phyloP scores from a whole-genome alignment of 2,888 invertebrate species.

The Nymphalis polychloros region DNA sequence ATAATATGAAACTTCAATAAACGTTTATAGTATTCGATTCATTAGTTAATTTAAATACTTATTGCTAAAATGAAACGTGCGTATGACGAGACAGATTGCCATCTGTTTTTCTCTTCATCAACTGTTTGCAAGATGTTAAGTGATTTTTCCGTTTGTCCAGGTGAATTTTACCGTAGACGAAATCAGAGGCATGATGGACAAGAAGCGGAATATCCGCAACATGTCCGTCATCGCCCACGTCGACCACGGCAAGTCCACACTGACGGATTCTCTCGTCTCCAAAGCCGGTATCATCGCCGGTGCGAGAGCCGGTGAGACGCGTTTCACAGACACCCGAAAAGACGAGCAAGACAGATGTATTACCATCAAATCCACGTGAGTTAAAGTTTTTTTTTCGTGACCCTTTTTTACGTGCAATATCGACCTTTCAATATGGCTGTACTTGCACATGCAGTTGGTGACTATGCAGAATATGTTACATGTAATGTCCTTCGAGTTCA shows the following conservation, averaged over 20 bases:
- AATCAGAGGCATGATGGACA: conserved; percentile 99
- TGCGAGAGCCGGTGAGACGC: conserved; percentile 98
- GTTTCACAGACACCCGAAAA: conserved; percentile 99
- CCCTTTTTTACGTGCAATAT: conserved; percentile 44
- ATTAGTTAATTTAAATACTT: conserved; percentile 2
- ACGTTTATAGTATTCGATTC: conserved; percentile 1
- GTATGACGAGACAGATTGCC: conserved; percentile 49
- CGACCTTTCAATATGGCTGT: conserved; percentile 36
- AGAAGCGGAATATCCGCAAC: conserved; percentile 99
- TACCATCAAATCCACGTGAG: conserved; percentile 99
- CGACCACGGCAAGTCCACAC: conserved; percentile 99
- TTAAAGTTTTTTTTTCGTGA: conserved; percentile 44
- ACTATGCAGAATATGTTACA: conserved; percentile 9
- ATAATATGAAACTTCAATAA: conserved; percentile 21
- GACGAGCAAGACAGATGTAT: conserved; percentile 99
- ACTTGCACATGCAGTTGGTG: conserved; percentile 16
- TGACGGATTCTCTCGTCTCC: conserved; percentile 99
- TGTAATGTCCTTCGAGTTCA: not conserved
- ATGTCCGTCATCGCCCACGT: conserved; percentile 99
- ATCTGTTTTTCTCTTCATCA: conserved; percentile 58
- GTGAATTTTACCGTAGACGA: conserved; percentile 99
- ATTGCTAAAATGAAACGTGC: conserved; percentile 57
- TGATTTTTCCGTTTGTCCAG: conserved; percentile 82
- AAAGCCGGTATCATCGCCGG: conserved; percentile 99
- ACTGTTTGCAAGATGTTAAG: conserved; percentile 55